A percentile compares a stretch with the other conserved stretches of the same genome.
These are phyloP conservation scores for Calidris pugnax DNA, from an alignment of 2,113 vertebrate genomes.

Conservation along the genomic window DNA sequence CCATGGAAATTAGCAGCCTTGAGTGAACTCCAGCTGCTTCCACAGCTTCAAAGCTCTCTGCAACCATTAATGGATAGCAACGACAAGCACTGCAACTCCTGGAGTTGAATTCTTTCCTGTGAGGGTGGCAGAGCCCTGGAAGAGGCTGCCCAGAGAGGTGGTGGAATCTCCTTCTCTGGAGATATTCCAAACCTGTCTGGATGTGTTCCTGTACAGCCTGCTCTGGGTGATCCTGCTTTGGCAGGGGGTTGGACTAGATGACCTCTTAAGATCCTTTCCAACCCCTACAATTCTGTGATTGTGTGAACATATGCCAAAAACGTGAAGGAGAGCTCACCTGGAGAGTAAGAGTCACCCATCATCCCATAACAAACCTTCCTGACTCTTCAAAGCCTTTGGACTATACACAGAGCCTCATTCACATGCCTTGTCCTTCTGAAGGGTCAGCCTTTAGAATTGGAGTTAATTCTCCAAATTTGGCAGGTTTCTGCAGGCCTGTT, in stretches of 20 bases:
- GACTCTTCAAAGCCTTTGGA: background rate
- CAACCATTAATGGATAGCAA: background rate
- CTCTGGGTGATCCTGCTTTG: too few relatives aligned
- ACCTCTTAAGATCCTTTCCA: too few relatives aligned
- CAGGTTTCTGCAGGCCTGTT: background rate
- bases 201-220: too few relatives aligned
- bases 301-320: background rate
- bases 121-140: too few relatives aligned
- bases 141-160: too few relatives aligned
- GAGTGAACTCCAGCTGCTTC: conserved; percentile 6
- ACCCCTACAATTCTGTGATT: too few relatives aligned
- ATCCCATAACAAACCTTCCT: background rate
- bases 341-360: background rate
- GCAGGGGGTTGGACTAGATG: too few relatives aligned
- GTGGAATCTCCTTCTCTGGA: too few relatives aligned
- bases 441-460: background rate
- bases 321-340: background rate
- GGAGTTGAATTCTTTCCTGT: background rate
- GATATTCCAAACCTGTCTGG: too few relatives aligned
- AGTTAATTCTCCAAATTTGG: background rate
- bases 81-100: background rate
- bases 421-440: background rate
- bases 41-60: background rate
- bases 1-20: background rate
- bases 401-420: background rate